These are phyloP conservation scores for Drosophila repleta DNA, from an alignment of 1,140 invertebrate genomes.

Conservation along the genomic window DNA sequence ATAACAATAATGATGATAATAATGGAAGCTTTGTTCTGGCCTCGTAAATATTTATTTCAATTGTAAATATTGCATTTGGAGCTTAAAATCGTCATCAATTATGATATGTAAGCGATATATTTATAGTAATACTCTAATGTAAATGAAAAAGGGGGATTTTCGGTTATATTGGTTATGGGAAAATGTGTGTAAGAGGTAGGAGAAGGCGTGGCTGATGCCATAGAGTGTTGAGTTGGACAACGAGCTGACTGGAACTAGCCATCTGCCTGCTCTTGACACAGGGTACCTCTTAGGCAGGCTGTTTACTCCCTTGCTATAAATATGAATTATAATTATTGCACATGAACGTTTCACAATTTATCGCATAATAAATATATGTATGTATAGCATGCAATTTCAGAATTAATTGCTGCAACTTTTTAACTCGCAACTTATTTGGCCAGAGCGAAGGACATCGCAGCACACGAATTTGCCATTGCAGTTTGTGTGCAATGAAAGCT, in stretches of 20 bases:
- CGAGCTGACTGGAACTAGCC: no score
- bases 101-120: no score
- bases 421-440: constrained; percentile 6
- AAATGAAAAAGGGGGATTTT: no score
- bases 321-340: constrained; percentile 9
- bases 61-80: neutral
- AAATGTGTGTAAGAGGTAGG: no score
- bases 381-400: constrained; percentile 37
- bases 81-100: neutral
- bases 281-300: no score
- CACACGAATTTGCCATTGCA: constrained; percentile 14
- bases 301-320: no score
- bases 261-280: no score
- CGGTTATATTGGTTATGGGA: no score
- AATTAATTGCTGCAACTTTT: constrained; percentile 28
- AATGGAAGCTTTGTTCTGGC: neutral
- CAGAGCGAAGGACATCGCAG: constrained; percentile 14
- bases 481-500: constrained; percentile 16
- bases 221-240: no score
- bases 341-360: constrained; percentile 11
- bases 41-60: neutral
- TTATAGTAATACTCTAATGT: neutral
- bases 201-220: no score
- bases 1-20: constrained; percentile 15
- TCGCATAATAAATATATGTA: constrained; percentile 17